A percentile compares a stretch with the other conserved stretches of the same genome.
Conservation (phyloP, 2,113 vertebrate genomes). For the Ageneiosus marmoratus region DNA sequence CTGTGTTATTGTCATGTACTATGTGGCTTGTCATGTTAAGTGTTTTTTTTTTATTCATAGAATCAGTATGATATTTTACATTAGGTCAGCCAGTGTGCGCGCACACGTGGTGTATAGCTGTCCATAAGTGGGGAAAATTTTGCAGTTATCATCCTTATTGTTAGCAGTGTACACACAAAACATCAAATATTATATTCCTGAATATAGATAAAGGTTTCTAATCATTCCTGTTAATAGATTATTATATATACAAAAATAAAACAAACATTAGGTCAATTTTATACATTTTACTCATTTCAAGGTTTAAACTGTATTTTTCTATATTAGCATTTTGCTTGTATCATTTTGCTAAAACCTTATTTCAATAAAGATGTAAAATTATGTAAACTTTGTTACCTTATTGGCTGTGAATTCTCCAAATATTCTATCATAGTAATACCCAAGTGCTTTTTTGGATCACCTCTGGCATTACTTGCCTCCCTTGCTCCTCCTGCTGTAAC, state of each 20-base stretch:
- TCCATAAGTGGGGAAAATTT: neutral
- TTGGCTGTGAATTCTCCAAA: neutral
- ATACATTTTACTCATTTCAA: neutral
- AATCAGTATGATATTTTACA: neutral
- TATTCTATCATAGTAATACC: conserved; percentile 19
- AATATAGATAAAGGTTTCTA: neutral
- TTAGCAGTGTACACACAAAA: neutral
- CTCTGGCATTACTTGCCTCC: conserved; percentile 38
- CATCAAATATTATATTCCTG: neutral
- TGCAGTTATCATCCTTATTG: neutral
- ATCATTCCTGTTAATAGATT: neutral
- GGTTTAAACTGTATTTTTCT: neutral
- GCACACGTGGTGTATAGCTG: neutral
- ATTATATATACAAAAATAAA: neutral
- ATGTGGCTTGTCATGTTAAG: neutral
- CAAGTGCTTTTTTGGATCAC: conserved; percentile 17
- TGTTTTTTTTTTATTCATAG: neutral
- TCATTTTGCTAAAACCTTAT: neutral
- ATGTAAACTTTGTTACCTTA: neutral
- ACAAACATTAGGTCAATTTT: neutral
- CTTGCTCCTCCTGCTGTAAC: conserved; percentile 8
- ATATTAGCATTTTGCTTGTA: neutral
- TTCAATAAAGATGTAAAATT: neutral
- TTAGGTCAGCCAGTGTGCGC: neutral
- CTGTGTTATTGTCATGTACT: no score